Conservation (phyloP, 2,113 vertebrate genomes). For the Protobothrops flavoviridis region DNA sequence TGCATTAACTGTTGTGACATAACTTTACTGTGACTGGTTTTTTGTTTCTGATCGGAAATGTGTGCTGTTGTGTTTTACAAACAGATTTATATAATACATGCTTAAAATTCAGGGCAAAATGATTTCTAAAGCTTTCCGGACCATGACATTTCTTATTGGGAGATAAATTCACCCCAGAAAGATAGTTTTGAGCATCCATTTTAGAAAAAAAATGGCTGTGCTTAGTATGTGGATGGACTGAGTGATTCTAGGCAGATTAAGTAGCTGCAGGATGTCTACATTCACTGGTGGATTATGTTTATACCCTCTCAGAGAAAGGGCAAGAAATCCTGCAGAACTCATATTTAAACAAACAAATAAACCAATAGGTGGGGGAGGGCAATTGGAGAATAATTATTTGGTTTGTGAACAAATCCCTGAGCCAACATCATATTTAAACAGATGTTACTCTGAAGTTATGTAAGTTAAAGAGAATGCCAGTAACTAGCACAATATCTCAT, state of each 20-base stretch:
- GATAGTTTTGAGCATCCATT: background rate
- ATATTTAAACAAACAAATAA: background rate
- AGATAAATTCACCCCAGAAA: background rate
- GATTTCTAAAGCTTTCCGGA: background rate
- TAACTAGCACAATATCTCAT: slow-evolving; percentile 30
- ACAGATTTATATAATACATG: background rate
- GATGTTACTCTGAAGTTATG: slow-evolving; percentile 18
- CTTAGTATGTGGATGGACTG: background rate
- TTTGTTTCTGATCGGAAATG: background rate
- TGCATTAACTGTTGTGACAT: background rate
- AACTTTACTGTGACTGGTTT: background rate
- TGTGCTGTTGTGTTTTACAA: background rate
- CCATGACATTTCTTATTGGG: background rate
- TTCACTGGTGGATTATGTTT: slow-evolving; percentile 7
- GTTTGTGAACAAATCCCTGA: slow-evolving; percentile 24
- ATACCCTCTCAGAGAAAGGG: slow-evolving; percentile 43
- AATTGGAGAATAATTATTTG: slow-evolving; percentile 40
- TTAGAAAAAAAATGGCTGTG: background rate
- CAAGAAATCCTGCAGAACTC: background rate
- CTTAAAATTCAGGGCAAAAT: background rate
- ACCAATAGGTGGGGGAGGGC: background rate
- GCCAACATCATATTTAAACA: slow-evolving; percentile 28
- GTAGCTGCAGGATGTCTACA: background rate
- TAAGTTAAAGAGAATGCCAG: slow-evolving; percentile 25
- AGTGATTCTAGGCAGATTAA: background rate